These are phyloP conservation scores for Apamea epomidion DNA, from an alignment of 2,888 invertebrate genomes.

Conservation along the genomic window DNA sequence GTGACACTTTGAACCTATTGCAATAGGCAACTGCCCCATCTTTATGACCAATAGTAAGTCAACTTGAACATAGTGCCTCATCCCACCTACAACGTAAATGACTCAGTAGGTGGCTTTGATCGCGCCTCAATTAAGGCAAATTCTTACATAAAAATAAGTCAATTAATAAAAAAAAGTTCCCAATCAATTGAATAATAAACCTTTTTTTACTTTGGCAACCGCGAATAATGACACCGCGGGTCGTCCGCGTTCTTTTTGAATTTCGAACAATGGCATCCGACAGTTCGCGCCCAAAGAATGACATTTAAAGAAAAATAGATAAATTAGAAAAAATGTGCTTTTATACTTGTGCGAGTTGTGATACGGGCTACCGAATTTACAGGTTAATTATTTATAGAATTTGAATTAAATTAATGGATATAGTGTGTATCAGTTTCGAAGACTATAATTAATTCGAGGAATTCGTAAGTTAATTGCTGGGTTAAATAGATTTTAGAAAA, in stretches of 20 bases:
- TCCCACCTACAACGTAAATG: conserved; percentile 55
- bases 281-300: conserved; percentile 86
- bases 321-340: conserved; percentile 61
- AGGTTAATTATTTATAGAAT: conserved; percentile 49
- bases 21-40: neutral
- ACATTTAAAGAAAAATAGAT: conserved; percentile 83
- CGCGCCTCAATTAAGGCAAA: conserved; percentile 55
- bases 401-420: conserved; percentile 36
- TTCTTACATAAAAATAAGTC: conserved; percentile 67
- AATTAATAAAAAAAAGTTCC: conserved; percentile 76
- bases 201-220: conserved; percentile 85
- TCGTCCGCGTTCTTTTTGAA: conserved; percentile 85
- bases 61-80: neutral
- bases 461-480: neutral
- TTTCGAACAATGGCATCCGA: conserved; percentile 85
- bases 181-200: conserved; percentile 82
- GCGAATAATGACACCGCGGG: conserved; percentile 87
- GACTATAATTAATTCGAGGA: neutral
- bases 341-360: conserved; percentile 75
- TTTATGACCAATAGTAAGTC: neutral
- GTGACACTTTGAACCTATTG: neutral
- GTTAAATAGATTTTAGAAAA: neutral
- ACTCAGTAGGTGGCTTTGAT: conserved; percentile 62
- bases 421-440: neutral
- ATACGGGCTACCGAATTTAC: conserved; percentile 84